Conservation (phyloP, 35 echinoderm and acorn worm genomes). For the Heliocidaris erythrogramma region DNA sequence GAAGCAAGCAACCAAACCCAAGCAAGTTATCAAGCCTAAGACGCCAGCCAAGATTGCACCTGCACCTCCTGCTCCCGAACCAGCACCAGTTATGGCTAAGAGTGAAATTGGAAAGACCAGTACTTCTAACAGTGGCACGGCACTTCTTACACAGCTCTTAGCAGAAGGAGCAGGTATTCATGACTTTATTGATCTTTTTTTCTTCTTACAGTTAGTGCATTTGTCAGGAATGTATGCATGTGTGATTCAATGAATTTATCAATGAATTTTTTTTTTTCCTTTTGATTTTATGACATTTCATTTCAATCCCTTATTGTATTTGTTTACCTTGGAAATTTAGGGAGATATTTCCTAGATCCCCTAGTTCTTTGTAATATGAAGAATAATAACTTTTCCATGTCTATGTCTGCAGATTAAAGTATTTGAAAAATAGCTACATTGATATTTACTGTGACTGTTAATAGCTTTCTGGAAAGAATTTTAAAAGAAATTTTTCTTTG, state of each 20-base stretch:
- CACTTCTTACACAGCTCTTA: slow-evolving; percentile 81
- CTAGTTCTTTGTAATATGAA: too few relatives aligned
- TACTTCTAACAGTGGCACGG: slow-evolving; percentile 30
- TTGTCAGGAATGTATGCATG: too few relatives aligned
- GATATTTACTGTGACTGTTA: not conserved
- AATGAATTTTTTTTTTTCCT: too few relatives aligned
- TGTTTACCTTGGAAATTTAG: too few relatives aligned
- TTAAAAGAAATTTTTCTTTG: not conserved
- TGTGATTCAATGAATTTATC: too few relatives aligned
- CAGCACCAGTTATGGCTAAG: slow-evolving; percentile 27
- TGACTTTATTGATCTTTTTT: not conserved
- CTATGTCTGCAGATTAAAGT: not conserved
- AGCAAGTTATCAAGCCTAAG: slow-evolving; percentile 53
- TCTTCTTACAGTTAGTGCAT: not conserved
- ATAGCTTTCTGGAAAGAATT: not conserved
- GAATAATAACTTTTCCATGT: not conserved
- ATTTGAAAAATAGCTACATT: not conserved
- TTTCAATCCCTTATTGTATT: too few relatives aligned
- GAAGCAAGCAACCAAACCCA: slow-evolving; percentile 38
- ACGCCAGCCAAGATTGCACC: slow-evolving; percentile 75
- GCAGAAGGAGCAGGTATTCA: slow-evolving; percentile 59
- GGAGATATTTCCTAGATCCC: too few relatives aligned
- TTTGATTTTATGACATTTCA: too few relatives aligned
- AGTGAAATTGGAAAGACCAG: slow-evolving; percentile 48
- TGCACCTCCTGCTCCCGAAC: slow-evolving; percentile 58